Percentiles rank a stretch among this genome's conserved stretches.
phyloP scores from a whole-genome alignment of 2,888 invertebrate species.

The Melitaea athalia region DNA sequence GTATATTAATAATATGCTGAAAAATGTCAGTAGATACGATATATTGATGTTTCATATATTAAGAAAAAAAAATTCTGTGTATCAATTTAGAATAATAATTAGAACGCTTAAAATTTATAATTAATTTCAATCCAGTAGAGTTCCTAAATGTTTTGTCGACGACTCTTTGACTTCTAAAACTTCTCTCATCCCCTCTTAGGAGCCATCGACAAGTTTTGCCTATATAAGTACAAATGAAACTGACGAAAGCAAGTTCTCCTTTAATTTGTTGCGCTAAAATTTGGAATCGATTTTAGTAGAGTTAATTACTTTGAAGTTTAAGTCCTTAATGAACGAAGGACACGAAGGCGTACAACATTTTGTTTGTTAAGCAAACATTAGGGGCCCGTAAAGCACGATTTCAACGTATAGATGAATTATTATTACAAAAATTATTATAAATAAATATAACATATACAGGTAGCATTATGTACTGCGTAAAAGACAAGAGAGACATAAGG shows the following conservation, averaged over 20 bases:
- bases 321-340: background rate
- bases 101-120: background rate
- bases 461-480: too few relatives aligned
- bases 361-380: background rate
- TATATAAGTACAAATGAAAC: constrained; percentile 6
- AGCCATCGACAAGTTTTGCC: background rate
- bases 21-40: background rate
- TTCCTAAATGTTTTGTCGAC: background rate
- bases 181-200: background rate
- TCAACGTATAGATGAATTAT: too few relatives aligned
- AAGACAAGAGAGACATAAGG: too few relatives aligned
- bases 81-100: background rate
- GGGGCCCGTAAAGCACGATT: too few relatives aligned
- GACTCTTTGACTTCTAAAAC: constrained; percentile 6
- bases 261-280: background rate
- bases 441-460: too few relatives aligned
- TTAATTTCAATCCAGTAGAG: background rate
- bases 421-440: too few relatives aligned
- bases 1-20: background rate
- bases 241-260: background rate
- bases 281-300: background rate
- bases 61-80: too few relatives aligned
- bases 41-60: background rate
- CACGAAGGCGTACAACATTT: background rate
- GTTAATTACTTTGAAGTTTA: constrained; percentile 1